Conservation (phyloP, 2,888 invertebrate species). For the Heliconius charithonia region DNA sequence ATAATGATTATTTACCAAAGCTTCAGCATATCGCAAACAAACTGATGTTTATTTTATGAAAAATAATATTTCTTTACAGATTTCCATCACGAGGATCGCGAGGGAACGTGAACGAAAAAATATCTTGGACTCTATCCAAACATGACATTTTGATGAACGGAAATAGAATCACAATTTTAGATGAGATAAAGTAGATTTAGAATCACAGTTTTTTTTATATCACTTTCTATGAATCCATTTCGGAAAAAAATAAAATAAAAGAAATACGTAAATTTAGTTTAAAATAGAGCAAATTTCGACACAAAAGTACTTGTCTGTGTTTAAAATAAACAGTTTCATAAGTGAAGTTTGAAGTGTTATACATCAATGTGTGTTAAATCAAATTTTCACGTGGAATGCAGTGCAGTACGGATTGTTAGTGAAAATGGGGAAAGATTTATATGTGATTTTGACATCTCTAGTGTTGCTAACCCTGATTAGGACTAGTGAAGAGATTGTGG, state of each 20-base stretch:
- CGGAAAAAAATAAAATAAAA: neutral
- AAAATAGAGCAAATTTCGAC: neutral
- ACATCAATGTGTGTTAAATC: constrained; percentile 65
- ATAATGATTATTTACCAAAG: constrained; percentile 40
- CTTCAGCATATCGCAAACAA: constrained; percentile 42
- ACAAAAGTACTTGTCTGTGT: neutral
- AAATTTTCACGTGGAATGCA: constrained; percentile 47
- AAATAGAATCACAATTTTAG: constrained; percentile 54
- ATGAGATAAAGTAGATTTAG: constrained; percentile 42
- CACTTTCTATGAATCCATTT: neutral
- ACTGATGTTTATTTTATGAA: constrained; percentile 57
- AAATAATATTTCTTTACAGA: constrained; percentile 66
- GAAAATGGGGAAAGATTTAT: constrained; percentile 52
- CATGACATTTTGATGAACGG: constrained; percentile 54
- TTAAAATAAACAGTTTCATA: constrained; percentile 25
- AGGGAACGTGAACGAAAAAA: constrained; percentile 53
- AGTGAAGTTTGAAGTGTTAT: constrained; percentile 41
- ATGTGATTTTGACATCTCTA: constrained; percentile 59
- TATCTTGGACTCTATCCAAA: constrained; percentile 63
- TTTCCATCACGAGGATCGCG: constrained; percentile 56
- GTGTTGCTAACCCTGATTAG: constrained; percentile 63
- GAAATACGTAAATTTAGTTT: neutral
- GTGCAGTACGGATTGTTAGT: constrained; percentile 41
- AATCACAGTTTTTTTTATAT: neutral
- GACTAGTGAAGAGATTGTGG: constrained; percentile 71